Conservation (phyloP, 2,888 invertebrate species). For the Rhorus exstirpatorius region DNA sequence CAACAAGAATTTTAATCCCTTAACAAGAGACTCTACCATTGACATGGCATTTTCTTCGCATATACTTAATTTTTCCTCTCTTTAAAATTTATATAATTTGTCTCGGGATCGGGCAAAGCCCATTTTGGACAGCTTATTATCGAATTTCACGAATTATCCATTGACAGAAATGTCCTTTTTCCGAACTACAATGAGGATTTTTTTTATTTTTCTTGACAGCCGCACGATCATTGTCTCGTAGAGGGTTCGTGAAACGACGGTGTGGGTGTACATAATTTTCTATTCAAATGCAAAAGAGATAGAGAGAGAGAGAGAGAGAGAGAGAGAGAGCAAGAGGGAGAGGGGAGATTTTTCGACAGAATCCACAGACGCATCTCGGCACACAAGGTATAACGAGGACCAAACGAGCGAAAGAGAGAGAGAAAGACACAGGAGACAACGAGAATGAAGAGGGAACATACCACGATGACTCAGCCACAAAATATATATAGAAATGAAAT, state of each 20-base stretch:
- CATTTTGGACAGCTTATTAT: constrained; percentile 11
- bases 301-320: constrained; percentile 14
- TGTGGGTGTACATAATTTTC: constrained; percentile 52
- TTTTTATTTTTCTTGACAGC: constrained; percentile 6
- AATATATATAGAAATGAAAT: constrained; percentile 48
- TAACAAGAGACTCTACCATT: too few relatives aligned
- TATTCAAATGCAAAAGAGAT: constrained; percentile 35
- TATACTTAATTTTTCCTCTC: background rate
- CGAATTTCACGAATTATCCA: background rate
- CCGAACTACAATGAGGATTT: constrained; percentile 3
- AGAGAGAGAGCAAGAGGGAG: constrained; percentile 23
- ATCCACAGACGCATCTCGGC: constrained; percentile 10
- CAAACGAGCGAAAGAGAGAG: constrained; percentile 34
- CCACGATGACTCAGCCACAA: constrained; percentile 31
- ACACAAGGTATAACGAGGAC: constrained; percentile 34
- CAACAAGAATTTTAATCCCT: too few relatives aligned
- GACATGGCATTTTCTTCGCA: background rate
- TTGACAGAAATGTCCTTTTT: constrained; percentile 31
- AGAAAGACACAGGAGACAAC: background rate
- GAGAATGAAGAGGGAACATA: constrained; percentile 34
- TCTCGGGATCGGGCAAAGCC: background rate
- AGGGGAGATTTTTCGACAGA: constrained; percentile 33
- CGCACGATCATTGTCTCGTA: constrained; percentile 39
- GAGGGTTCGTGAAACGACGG: constrained; percentile 38
- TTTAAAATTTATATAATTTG: background rate